Percentiles rank a stretch among this genome's conserved stretches.
Conservation (phyloP, 2,888 invertebrate species). For the Cynaeus angustus region DNA sequence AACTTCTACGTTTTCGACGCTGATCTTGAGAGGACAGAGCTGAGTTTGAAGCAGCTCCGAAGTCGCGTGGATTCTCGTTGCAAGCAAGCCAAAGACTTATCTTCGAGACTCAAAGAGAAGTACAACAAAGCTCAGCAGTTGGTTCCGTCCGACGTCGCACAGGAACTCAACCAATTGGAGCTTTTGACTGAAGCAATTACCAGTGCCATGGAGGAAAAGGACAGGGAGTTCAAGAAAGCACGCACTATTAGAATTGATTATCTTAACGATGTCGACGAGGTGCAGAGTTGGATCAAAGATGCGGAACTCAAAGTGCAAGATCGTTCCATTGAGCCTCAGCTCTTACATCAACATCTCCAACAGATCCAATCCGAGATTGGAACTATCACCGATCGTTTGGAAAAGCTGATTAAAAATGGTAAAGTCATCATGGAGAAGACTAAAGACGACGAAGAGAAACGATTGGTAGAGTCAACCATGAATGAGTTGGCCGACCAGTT, state of each 20-base stretch:
- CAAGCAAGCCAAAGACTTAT: constrained; percentile 75
- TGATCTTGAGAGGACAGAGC: constrained; percentile 79
- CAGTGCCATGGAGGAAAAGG: constrained; percentile 90
- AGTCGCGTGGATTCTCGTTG: constrained; percentile 76
- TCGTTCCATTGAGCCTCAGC: constrained; percentile 83
- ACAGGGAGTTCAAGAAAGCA: constrained; percentile 90
- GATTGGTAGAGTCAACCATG: constrained; percentile 83
- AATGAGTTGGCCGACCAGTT: constrained; percentile 86
- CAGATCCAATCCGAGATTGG: constrained; percentile 85
- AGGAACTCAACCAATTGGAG: constrained; percentile 88
- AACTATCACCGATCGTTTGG: constrained; percentile 82
- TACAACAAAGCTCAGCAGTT: constrained; percentile 78
- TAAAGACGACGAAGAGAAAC: constrained; percentile 84
- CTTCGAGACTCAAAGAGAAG: constrained; percentile 76
- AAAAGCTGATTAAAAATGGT: constrained; percentile 85
- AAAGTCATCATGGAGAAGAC: constrained; percentile 86
- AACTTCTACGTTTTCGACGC: constrained; percentile 86
- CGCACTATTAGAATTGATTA: constrained; percentile 88
- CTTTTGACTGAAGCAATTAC: constrained; percentile 85
- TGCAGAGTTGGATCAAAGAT: constrained; percentile 88
- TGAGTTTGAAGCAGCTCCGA: constrained; percentile 76
- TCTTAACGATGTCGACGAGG: constrained; percentile 83
- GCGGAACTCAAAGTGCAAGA: constrained; percentile 87
- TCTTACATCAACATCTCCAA: constrained; percentile 84
- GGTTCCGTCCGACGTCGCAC: constrained; percentile 84